Percentiles rank a stretch among this genome's conserved stretches.
These are phyloP conservation scores for Burhinus oedicnemus DNA, from an alignment of 2,113 vertebrate genomes.

Conservation along the genomic window DNA sequence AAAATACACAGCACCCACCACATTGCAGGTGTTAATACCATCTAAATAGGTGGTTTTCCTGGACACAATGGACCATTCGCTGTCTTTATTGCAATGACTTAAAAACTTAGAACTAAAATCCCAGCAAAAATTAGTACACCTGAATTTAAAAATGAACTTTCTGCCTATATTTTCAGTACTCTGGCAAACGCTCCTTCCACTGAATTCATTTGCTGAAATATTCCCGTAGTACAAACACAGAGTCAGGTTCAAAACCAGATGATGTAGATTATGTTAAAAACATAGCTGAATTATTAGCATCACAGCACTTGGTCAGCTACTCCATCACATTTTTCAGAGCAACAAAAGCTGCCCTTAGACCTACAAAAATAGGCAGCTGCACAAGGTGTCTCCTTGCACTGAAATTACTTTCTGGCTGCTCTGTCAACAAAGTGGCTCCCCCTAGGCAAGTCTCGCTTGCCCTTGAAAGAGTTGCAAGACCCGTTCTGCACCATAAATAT, in stretches of 20 bases:
- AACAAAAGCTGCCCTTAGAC: not conserved
- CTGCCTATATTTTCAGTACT: not conserved
- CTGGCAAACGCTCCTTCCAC: not conserved
- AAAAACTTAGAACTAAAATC: not conserved
- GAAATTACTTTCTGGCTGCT: constrained; percentile 35
- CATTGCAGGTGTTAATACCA: not conserved
- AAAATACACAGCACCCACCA: not conserved
- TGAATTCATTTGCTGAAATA: not conserved
- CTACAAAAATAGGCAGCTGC: not conserved
- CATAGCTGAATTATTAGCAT: not conserved
- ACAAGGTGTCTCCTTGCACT: constrained; percentile 8
- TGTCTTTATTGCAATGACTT: not conserved
- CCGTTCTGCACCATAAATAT: constrained; percentile 32
- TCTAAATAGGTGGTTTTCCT: not conserved
- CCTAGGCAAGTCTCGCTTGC: not conserved
- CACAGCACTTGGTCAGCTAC: not conserved
- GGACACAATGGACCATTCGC: not conserved
- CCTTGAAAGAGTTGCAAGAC: constrained; percentile 42
- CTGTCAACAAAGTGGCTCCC: constrained; percentile 50
- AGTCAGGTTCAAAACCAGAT: not conserved
- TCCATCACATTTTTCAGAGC: not conserved
- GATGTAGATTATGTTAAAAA: not conserved
- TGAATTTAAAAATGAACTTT: not conserved
- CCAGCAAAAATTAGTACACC: not conserved
- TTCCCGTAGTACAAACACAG: not conserved